A percentile compares a stretch with the other conserved stretches of the same genome.
phyloP scores from a whole-genome alignment of 2,113 vertebrate species.

The Lophochroa leadbeateri region DNA sequence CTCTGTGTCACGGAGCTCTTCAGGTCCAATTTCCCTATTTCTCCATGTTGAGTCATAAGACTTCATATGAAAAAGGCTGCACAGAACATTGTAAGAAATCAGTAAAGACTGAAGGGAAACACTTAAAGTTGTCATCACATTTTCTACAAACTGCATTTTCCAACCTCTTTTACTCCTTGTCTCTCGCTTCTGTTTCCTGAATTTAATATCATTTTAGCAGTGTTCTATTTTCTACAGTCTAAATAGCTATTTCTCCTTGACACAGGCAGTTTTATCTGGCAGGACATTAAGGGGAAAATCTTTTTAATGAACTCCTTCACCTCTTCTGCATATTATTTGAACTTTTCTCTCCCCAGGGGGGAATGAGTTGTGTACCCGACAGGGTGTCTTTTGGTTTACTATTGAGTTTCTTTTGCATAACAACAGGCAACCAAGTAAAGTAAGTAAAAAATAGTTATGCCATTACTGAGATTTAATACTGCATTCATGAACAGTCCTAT shows the following conservation, averaged over 20 bases:
- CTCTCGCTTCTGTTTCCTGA: not conserved
- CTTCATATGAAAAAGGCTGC: not conserved
- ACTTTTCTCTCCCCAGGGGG: not conserved
- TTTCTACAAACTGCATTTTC: not conserved
- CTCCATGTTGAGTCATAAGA: not conserved
- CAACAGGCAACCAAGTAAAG: not conserved
- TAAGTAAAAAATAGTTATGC: not conserved
- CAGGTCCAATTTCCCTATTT: not conserved
- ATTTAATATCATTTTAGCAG: not conserved
- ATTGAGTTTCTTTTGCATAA: not conserved
- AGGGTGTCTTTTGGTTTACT: not conserved
- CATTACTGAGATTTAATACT: slow-evolving; percentile 9
- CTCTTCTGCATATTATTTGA: not conserved
- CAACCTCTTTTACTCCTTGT: not conserved
- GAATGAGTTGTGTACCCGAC: not conserved
- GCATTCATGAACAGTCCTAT: not conserved
- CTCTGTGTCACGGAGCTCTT: not conserved
- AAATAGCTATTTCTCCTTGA: not conserved
- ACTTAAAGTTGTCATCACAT: not conserved
- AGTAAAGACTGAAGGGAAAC: not conserved
- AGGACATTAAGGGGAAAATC: not conserved
- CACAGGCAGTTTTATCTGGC: not conserved
- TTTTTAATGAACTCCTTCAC: slow-evolving; percentile 17
- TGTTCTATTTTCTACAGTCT: not conserved
- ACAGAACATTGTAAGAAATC: not conserved